These are phyloP conservation scores for Macquaria ambigua DNA, from an alignment of 2,113 vertebrate genomes.

Conservation along the genomic window DNA sequence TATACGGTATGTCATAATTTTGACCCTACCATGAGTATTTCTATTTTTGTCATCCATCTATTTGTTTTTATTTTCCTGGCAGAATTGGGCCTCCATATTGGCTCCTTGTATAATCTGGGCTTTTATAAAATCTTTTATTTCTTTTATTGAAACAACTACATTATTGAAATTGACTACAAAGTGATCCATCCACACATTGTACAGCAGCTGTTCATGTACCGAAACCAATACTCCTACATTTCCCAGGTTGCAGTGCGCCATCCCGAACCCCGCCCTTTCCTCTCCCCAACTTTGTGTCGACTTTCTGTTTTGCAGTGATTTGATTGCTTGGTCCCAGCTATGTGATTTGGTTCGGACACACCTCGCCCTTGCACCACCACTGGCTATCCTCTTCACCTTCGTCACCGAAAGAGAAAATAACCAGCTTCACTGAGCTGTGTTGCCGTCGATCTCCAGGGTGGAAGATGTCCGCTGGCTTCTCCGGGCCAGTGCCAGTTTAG, in stretches of 20 bases:
- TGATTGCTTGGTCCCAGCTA: conserved; percentile 35
- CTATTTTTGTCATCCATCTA: background rate
- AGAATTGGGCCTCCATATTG: background rate
- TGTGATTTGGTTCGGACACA: conserved; percentile 37
- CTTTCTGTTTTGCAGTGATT: conserved; percentile 77
- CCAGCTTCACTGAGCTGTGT: background rate
- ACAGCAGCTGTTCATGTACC: background rate
- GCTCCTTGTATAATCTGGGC: background rate
- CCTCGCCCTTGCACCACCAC: conserved; percentile 29
- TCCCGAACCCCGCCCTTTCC: conserved; percentile 57
- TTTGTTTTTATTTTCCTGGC: background rate
- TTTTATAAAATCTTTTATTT: background rate
- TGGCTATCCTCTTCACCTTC: background rate
- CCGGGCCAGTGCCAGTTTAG: conserved; percentile 37
- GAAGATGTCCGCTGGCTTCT: conserved; percentile 45
- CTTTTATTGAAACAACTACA: background rate
- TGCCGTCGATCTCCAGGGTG: background rate
- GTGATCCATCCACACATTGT: background rate
- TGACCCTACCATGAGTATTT: background rate
- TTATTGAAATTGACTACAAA: background rate
- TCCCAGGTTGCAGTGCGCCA: conserved; percentile 73
- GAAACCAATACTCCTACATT: conserved; percentile 51
- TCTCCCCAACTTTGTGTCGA: conserved; percentile 37
- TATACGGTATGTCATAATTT: background rate
- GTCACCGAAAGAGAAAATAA: background rate